A percentile compares a stretch with the other conserved stretches of the same genome.
Conservation (phyloP, 2,888 invertebrate species). For the Polietes domitor region DNA sequence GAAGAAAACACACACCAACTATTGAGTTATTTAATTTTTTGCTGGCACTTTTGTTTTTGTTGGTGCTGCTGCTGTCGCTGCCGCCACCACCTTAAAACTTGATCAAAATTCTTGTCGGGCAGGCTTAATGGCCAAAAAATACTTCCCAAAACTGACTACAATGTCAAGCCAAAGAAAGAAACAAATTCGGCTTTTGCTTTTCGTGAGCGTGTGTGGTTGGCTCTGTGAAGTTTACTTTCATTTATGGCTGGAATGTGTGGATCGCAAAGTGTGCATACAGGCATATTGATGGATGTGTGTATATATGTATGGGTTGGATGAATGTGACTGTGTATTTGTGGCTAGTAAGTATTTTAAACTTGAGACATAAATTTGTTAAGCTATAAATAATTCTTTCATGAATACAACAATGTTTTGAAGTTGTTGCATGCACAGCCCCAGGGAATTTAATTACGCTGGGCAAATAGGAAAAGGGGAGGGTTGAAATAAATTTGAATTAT, state of each 20-base stretch:
- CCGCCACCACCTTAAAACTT: background rate
- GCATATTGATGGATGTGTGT: background rate
- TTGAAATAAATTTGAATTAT: too few species aligned
- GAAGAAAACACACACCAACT: background rate
- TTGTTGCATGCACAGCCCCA: too few species aligned
- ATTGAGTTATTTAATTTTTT: background rate
- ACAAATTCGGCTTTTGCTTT: constrained; percentile 8
- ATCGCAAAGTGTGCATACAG: background rate
- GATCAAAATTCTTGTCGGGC: constrained; percentile 1
- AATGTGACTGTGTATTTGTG: background rate
- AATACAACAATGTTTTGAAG: constrained; percentile 59
- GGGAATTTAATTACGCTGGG: too few species aligned
- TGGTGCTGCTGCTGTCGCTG: background rate
- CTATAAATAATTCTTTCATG: constrained; percentile 74
- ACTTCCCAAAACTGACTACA: constrained; percentile 10
- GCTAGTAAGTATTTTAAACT: constrained; percentile 43
- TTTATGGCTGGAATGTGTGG: constrained; percentile 22
- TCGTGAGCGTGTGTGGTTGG: constrained; percentile 22
- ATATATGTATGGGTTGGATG: background rate
- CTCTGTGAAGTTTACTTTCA: constrained; percentile 55
- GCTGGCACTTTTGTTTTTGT: background rate
- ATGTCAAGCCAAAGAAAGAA: background rate
- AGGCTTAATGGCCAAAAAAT: background rate
- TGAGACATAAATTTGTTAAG: constrained; percentile 72
- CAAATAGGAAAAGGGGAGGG: too few species aligned